These are phyloP conservation scores for Rhombomys opimus DNA, from an alignment of 2,113 vertebrate species.

Conservation along the genomic window DNA sequence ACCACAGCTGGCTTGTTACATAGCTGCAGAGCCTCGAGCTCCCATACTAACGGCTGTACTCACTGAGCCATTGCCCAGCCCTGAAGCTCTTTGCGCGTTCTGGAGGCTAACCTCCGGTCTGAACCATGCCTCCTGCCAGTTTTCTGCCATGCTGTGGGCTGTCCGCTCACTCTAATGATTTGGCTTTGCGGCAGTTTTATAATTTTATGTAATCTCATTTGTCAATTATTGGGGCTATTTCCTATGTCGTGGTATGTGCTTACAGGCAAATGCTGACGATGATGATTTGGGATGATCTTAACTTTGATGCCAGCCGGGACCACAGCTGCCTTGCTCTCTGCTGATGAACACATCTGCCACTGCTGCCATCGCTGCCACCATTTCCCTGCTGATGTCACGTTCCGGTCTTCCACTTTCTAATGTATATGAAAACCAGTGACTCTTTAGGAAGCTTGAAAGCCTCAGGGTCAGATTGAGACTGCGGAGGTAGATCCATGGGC, in stretches of 20 bases:
- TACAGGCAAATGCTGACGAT: neutral
- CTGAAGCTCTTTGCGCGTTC: neutral
- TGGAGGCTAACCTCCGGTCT: neutral
- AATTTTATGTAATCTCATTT: neutral
- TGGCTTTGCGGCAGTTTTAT: no score
- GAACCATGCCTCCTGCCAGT: neutral
- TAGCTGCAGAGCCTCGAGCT: neutral
- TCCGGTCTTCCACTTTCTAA: neutral
- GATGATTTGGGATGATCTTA: no score
- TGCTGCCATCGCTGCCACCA: neutral
- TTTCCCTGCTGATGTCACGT: neutral
- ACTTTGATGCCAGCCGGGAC: neutral
- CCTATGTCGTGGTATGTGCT: neutral
- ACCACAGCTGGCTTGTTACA: neutral
- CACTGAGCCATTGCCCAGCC: neutral
- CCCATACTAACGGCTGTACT: neutral
- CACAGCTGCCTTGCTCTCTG: neutral
- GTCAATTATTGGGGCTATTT: neutral
- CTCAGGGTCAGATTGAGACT: neutral
- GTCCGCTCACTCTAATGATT: neutral
- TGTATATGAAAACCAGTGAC: neutral
- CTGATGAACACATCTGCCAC: neutral
- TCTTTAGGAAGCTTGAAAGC: neutral
- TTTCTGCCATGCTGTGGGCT: neutral
- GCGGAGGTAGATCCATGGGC: neutral